Conservation (phyloP, 2,888 invertebrate genomes). For the Limnephilus auricula region DNA sequence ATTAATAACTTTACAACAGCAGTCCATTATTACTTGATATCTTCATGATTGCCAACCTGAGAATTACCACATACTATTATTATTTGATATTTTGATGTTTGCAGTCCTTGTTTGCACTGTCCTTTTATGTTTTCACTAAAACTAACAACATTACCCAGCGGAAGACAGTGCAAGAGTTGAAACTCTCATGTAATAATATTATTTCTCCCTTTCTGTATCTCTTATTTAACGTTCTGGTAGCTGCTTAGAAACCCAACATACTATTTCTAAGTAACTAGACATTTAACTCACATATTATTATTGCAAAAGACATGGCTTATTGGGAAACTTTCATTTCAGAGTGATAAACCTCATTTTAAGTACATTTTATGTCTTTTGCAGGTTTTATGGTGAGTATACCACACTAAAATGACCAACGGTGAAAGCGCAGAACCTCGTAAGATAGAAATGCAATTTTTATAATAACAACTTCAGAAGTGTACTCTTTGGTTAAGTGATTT, state of each 20-base stretch:
- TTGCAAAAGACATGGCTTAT: background rate
- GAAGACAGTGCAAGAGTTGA: conserved; percentile 43
- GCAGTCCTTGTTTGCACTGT: conserved; percentile 17
- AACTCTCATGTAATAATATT: background rate
- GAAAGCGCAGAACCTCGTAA: background rate
- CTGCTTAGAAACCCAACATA: background rate
- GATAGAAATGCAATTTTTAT: background rate
- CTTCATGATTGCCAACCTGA: background rate
- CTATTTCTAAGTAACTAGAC: background rate
- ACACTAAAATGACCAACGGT: no score
- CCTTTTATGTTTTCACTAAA: conserved; percentile 4
- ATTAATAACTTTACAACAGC: background rate
- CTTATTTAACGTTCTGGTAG: background rate
- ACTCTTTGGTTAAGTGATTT: background rate
- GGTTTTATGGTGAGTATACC: no score
- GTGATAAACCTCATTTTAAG: background rate
- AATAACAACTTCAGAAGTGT: background rate
- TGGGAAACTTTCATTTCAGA: background rate
- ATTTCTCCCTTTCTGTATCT: background rate
- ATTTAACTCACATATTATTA: background rate
- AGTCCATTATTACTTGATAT: background rate
- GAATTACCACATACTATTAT: background rate
- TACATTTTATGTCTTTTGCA: background rate
- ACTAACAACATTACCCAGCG: conserved; percentile 25
- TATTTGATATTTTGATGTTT: background rate